These are phyloP conservation scores for Heteractis magnifica DNA, from an alignment of 92 coral and sea anemone species.

Conservation along the genomic window DNA sequence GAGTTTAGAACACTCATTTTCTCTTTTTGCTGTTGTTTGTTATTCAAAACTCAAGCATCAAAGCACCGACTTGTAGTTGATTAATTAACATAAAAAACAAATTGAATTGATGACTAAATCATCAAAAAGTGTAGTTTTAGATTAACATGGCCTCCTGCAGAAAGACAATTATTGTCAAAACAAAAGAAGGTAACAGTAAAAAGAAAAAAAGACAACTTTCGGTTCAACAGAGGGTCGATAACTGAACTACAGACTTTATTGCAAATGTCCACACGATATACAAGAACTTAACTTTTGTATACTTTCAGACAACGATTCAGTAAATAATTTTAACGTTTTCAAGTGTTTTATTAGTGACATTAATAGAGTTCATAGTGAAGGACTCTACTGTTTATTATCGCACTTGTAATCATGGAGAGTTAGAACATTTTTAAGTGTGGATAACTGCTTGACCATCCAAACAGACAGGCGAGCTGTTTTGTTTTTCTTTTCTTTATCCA, in stretches of 20 bases:
- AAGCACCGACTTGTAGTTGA: neutral
- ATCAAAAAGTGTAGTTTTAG: neutral
- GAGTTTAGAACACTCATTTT: neutral
- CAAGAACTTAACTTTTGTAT: neutral
- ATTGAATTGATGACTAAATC: neutral
- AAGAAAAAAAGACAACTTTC: neutral
- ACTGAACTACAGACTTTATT: no score
- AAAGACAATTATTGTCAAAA: neutral
- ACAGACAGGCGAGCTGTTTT: no score
- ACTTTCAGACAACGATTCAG: neutral
- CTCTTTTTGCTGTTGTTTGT: neutral
- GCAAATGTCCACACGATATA: no score
- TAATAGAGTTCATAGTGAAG: neutral
- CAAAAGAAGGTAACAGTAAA: neutral
- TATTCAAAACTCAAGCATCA: neutral
- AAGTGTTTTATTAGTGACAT: neutral
- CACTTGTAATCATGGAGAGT: neutral
- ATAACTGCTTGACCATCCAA: neutral
- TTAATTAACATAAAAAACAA: constrained; percentile 4
- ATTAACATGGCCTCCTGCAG: constrained; percentile 4
- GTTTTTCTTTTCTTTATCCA: neutral
- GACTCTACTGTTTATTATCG: neutral
- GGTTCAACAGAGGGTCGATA: neutral
- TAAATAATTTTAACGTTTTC: neutral
- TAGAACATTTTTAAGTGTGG: neutral